Base-by-base conservation (phyloP, 2,888 invertebrate genomes). In the Tenthredo mesomela region DNA sequence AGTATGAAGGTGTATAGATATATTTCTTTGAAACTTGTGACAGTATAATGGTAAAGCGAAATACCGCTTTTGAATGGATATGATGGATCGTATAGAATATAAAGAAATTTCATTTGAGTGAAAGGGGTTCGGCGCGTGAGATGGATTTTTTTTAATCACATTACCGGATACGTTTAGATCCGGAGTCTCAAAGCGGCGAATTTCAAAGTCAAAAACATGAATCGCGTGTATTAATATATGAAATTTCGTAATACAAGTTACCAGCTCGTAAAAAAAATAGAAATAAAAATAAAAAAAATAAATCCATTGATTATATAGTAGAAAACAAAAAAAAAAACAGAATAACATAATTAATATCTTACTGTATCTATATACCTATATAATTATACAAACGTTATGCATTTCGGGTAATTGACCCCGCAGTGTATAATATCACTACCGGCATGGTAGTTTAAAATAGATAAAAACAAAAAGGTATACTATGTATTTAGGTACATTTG, bases 51-150 rank as follows among this genome's bases (percentile, higher is more conserved):
- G 15, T 29, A 15, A 15, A 33, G 33, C 21, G 15, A 25, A 25
- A 29, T 6, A 67, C 67, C 15, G 18, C 29, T 29, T 15, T 25
- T 54, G 61, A 37, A 70, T 40, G 70, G n/a, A 12, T n/a, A 70
- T 37, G 73, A 73, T 73, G 40, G 29, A 73, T 73, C 21, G 73
- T n/a, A 25, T 21, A n/a, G n/a, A n/a, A n/a, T n/a, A 73, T 73
- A 43, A 73, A 43, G 43, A 73, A 73, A 73, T 43, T 40, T 73
- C 73, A 43, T 43, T 73, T 18, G 12, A 40, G 73, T 29, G 73
- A 73, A 40, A 73, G 40, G 40, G 73, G 21, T 73, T n/a, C 25
- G 73, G 43, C 40, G 21, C 73, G 73, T 73, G 73, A 29, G 73
- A 73, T 40, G 73, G 40, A 21, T n/a, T 43, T 73, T 73, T 73